Evolutionary conservation across 2,797 vertebrate species (phyloP).

Genomic region (Mormyrops boulengeri): DNA sequence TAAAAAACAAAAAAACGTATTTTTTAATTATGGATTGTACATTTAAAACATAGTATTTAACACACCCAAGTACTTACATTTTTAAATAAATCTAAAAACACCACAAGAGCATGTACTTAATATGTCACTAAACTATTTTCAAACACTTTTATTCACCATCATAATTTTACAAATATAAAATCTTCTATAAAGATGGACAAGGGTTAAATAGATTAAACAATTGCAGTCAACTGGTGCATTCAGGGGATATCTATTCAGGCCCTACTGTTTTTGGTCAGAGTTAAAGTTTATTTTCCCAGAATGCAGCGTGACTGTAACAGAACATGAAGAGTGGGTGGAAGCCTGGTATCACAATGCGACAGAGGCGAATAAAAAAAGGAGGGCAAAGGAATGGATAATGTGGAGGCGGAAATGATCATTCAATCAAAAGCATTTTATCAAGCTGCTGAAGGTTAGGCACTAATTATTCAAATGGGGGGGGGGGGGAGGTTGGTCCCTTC

Average conservation of each 20-base stretch:
- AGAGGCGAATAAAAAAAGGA: slow-evolving; percentile 2
- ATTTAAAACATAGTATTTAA: not conserved
- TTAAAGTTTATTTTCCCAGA: slow-evolving; percentile 1
- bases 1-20: not conserved
- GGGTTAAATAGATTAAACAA: not conserved
- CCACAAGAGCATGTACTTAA: not conserved
- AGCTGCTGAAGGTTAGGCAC: not conserved
- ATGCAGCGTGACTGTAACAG: slow-evolving; percentile 1
- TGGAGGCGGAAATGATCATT: not conserved
- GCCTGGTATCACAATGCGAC: slow-evolving; percentile 1
- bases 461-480: slow-evolving; percentile 10
- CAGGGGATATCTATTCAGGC: not conserved
- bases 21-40: not conserved
- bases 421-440: slow-evolving; percentile 6
- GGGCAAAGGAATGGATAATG: slow-evolving; percentile 9
- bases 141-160: not conserved
- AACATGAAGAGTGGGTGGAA: slow-evolving; percentile 11
- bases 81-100: not conserved
- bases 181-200: not conserved
- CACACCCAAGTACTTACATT: not conserved
- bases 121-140: not conserved
- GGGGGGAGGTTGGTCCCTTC: not conserved
- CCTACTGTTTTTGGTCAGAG: not conserved
- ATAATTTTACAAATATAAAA: not conserved
- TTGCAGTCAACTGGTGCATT: not conserved